Conservation (phyloP, 2,888 invertebrate species). For the Pristionchus arcanus region DNA sequence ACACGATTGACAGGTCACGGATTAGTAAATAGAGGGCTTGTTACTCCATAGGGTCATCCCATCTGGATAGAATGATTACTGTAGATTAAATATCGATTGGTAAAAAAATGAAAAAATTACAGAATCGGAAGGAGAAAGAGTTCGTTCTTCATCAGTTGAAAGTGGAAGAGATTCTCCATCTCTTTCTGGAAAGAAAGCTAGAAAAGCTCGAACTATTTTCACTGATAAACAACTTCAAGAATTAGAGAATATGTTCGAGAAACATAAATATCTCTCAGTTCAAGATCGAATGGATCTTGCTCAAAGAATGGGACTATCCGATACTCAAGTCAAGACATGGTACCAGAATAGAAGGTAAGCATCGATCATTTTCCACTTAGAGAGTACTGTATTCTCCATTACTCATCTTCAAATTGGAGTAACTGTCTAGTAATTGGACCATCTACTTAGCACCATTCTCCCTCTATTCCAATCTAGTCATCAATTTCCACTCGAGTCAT, state of each 20-base stretch:
- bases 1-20: slow-evolving; percentile 48
- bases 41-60: slow-evolving; percentile 46
- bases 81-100: slow-evolving; percentile 18
- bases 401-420: slow-evolving; percentile 24
- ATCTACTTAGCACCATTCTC: slow-evolving; percentile 46
- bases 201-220: slow-evolving; percentile 86
- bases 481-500: slow-evolving; percentile 44
- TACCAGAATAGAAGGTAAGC: slow-evolving; percentile 95
- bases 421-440: slow-evolving; percentile 42
- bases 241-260: slow-evolving; percentile 77
- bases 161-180: slow-evolving; percentile 42
- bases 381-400: neutral
- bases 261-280: slow-evolving; percentile 77
- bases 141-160: slow-evolving; percentile 30
- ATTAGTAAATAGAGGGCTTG: slow-evolving; percentile 48
- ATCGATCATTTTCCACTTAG: neutral
- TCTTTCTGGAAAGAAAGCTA: slow-evolving; percentile 72
- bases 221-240: slow-evolving; percentile 87
- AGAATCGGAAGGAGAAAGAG: slow-evolving; percentile 50
- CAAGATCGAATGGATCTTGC: slow-evolving; percentile 97
- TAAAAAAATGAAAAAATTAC: slow-evolving; percentile 10
- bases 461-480: slow-evolving; percentile 46
- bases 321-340: slow-evolving; percentile 99
- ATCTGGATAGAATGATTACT: slow-evolving; percentile 11
- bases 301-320: slow-evolving; percentile 90